A percentile compares a stretch with the other conserved stretches of the same genome.
Evolutionary conservation across 2,113 vertebrate genomes (phyloP).

Genomic region (Motacilla alba): DNA sequence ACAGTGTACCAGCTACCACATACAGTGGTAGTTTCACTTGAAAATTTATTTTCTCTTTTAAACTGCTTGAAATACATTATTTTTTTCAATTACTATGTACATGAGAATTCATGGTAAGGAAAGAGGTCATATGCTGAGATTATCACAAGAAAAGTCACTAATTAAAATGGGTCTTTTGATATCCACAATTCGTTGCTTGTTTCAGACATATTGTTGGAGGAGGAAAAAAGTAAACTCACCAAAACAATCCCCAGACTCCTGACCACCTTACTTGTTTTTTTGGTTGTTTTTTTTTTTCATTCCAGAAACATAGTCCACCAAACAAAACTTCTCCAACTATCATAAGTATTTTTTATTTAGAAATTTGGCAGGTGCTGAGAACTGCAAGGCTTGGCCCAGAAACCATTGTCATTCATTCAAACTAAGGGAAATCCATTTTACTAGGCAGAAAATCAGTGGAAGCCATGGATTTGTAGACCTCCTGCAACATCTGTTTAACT

Average conservation of each 20-base stretch:
- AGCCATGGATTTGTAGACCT: neutral
- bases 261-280: neutral
- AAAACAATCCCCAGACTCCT: neutral
- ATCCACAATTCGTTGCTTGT: neutral
- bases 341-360: neutral
- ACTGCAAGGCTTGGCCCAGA: neutral
- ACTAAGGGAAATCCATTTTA: neutral
- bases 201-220: neutral
- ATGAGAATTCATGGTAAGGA: neutral
- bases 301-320: neutral
- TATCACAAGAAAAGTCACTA: neutral
- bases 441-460: neutral
- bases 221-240: fast-evolving
- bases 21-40: neutral
- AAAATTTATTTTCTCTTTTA: neutral
- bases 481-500: neutral
- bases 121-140: neutral
- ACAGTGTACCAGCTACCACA: no score
- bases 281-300: neutral
- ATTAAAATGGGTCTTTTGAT: neutral
- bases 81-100: neutral
- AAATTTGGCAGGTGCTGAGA: neutral
- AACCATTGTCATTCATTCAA: neutral
- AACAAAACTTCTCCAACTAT: neutral
- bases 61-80: neutral